Conservation (phyloP, 2,113 vertebrate genomes). For the Tachuris rubrigastra region DNA sequence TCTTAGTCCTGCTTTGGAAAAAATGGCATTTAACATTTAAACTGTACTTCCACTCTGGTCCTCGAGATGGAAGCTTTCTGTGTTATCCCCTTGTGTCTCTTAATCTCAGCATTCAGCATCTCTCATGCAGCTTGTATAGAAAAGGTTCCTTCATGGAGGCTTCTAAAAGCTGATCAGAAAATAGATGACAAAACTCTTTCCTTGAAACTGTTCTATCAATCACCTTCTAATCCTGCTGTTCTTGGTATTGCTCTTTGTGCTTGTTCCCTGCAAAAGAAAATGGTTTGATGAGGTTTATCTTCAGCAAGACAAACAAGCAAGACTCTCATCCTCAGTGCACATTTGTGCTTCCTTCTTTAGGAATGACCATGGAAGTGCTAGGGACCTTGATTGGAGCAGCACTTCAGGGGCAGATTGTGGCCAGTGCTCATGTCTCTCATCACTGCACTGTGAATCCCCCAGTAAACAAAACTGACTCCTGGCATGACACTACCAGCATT, state of each 20-base stretch:
- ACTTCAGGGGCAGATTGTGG: slow-evolving; percentile 91
- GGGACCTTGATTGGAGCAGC: slow-evolving; percentile 91
- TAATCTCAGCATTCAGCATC: not conserved
- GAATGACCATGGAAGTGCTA: slow-evolving; percentile 92
- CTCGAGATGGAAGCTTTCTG: not conserved
- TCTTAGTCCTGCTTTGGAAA: not conserved
- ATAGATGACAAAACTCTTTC: not conserved
- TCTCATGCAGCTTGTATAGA: not conserved
- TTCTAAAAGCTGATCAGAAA: not conserved
- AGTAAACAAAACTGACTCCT: slow-evolving; percentile 62
- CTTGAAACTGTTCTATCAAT: not conserved
- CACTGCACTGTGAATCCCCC: slow-evolving; percentile 68
- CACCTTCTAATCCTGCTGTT: not conserved
- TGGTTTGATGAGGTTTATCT: not conserved
- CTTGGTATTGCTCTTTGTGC: not conserved
- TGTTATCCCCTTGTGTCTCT: not conserved
- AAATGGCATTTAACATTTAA: not conserved
- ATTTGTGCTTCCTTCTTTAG: slow-evolving; percentile 65
- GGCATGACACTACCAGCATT: slow-evolving; percentile 43
- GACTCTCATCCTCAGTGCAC: not conserved
- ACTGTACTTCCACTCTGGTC: not conserved
- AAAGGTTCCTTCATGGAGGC: not conserved
- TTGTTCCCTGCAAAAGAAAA: not conserved
- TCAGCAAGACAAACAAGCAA: not conserved
- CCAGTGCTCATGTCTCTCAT: slow-evolving; percentile 80